Evolutionary conservation across 2,888 invertebrate genomes (phyloP).

Genomic region (Dryobotodes eremita): DNA sequence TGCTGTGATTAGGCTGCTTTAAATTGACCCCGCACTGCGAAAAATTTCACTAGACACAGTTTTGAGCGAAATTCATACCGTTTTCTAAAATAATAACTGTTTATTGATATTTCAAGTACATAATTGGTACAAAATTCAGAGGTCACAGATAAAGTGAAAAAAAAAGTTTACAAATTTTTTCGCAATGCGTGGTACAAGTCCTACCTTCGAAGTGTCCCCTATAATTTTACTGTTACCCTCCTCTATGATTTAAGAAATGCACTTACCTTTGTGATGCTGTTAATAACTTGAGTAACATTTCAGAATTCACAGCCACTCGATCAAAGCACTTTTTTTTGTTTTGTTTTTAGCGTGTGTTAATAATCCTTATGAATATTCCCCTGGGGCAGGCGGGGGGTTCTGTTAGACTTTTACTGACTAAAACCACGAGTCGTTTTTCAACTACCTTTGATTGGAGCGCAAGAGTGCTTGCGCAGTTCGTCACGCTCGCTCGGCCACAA

Average conservation of each 20-base stretch:
- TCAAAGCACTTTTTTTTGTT: not conserved
- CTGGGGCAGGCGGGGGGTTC: not conserved
- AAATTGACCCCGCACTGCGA: not conserved
- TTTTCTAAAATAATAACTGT: not conserved
- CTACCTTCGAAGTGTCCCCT: not conserved
- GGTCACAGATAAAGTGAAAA: not conserved
- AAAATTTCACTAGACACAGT: not conserved
- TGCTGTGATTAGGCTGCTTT: conserved; percentile 22
- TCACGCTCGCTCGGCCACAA: not conserved
- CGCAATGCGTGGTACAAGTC: conserved; percentile 20
- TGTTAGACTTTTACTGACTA: not conserved
- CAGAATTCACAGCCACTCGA: not conserved
- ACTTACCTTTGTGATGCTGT: not conserved
- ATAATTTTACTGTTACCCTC: too few species aligned
- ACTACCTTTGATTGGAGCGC: not conserved
- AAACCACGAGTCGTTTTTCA: not conserved
- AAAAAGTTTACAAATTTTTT: not conserved
- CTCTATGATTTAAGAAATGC: not conserved
- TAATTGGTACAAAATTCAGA: not conserved
- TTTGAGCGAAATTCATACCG: not conserved
- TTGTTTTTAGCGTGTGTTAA: too few species aligned
- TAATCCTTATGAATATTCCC: not conserved
- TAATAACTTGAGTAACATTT: not conserved
- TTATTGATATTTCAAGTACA: not conserved
- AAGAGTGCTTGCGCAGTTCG: not conserved